Percentiles rank a stretch among this genome's conserved stretches.
Evolutionary conservation across 2,797 vertebrate species (phyloP).

Genomic region (Manis javanica): DNA sequence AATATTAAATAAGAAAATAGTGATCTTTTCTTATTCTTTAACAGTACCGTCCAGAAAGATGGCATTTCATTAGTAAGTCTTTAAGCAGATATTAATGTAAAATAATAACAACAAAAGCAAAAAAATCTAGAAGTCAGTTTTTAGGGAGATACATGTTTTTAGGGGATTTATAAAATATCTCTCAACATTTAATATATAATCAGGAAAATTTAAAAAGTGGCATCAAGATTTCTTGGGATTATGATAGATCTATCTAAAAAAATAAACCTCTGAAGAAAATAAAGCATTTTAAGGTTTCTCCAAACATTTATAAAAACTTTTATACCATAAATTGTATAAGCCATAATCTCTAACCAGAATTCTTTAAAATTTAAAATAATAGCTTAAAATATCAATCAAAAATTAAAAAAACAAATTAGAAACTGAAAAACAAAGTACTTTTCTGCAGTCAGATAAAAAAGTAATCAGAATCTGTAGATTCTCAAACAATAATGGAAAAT

Average conservation of each 20-base stretch:
- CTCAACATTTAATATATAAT: neutral
- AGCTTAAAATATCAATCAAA: neutral
- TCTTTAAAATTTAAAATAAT: neutral
- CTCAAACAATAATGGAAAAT: neutral
- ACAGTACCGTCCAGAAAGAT: neutral
- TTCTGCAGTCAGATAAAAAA: neutral
- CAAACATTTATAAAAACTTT: neutral
- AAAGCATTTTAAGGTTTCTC: neutral
- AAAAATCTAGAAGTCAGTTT: neutral
- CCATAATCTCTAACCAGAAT: neutral
- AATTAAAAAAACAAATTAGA: neutral
- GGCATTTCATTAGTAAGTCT: neutral
- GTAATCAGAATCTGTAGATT: neutral
- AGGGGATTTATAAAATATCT: neutral
- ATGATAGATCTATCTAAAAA: neutral
- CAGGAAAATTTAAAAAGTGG: neutral
- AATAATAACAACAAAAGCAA: neutral
- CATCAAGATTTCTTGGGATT: neutral
- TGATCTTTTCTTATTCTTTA: neutral
- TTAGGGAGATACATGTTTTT: neutral
- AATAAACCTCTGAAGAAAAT: neutral
- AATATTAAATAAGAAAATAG: neutral
- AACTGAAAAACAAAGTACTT: neutral
- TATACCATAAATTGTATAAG: neutral
- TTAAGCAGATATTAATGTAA: neutral